Base-by-base conservation (phyloP, 1,140 invertebrate genomes). In the Proctacanthus coquilletti region DNA sequence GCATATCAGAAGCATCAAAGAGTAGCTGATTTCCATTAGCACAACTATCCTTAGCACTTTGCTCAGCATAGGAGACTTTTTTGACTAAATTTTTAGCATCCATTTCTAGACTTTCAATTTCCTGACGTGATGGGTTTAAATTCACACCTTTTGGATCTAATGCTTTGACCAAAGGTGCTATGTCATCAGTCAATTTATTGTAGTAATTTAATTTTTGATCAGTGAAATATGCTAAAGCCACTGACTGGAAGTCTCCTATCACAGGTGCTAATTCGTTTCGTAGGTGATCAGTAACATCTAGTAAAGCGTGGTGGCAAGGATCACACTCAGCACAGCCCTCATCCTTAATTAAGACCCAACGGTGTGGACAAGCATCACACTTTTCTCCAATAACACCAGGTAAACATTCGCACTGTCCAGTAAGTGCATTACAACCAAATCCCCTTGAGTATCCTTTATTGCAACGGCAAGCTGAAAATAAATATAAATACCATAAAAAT, bases 311-410 rank as follows among this genome's bases (percentile, higher is more conserved):
- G 2, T 82, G 81, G 56, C 93, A 97, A 13, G 75, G 78, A 60
- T 88, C 86, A 60, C 93, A 98, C 43, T 79, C 74, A 13, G 74
- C 68, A 49, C 80, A 84, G 2, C 80, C 80, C 41, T 72, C 63
- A 21, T 66, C 62, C 40, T 70, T 69, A 9, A 77, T 65, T 8
- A 84, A 65, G 0, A 80, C 73, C 75, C 78, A 89, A 48, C 91
- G 71, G 46, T 82, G 70, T 0, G 89, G 86, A 61, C 95, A 99
- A 4, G 80, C 74, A 46, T 97, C 89, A 61, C 95, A 98, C 51
- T 88, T 89, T 49, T 87, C 80, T 1, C 95, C 95, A 27, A 92
- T 77, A 0, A 97, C 94, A 11, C 92, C 93, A 0, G 85, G 87
- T 17, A 98, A 62, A 65, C 95, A 99, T 37, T 84, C 75, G 56